A percentile compares a stretch with the other conserved stretches of the same genome.
These are phyloP conservation scores for Villa cingulata DNA, from an alignment of 2,888 invertebrate species.

Conservation along the genomic window DNA sequence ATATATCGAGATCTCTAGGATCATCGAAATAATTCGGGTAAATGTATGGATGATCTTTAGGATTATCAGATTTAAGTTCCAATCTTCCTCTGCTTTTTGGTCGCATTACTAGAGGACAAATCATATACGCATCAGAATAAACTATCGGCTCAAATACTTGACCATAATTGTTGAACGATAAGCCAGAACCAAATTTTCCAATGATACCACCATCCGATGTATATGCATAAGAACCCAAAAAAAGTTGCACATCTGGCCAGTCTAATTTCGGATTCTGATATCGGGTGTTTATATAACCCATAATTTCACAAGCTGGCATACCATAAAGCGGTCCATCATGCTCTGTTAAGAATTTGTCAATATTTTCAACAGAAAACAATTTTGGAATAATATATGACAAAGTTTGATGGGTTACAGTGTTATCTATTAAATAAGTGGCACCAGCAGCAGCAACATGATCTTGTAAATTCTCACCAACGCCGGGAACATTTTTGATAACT, in stretches of 20 bases:
- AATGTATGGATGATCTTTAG: slow-evolving; percentile 63
- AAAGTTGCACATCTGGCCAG: slow-evolving; percentile 68
- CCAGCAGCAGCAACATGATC: slow-evolving; percentile 76
- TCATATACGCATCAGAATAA: slow-evolving; percentile 52
- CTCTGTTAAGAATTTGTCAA: slow-evolving; percentile 48
- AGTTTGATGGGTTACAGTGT: slow-evolving; percentile 41
- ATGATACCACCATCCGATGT: slow-evolving; percentile 66
- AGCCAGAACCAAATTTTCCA: slow-evolving; percentile 52
- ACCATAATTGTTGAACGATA: slow-evolving; percentile 52
- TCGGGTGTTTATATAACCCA: slow-evolving; percentile 65
- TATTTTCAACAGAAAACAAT: slow-evolving; percentile 44
- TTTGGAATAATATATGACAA: slow-evolving; percentile 57
- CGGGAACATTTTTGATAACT: slow-evolving; percentile 47
- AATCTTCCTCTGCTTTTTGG: slow-evolving; percentile 59
- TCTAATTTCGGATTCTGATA: slow-evolving; percentile 51
- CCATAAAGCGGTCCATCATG: slow-evolving; percentile 55
- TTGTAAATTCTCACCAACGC: slow-evolving; percentile 69
- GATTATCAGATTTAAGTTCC: slow-evolving; percentile 51
- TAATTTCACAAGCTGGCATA: slow-evolving; percentile 63
- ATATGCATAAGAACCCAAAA: slow-evolving; percentile 60
- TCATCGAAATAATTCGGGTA: slow-evolving; percentile 75
- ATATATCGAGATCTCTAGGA: slow-evolving; percentile 52
- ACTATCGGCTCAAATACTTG: slow-evolving; percentile 56
- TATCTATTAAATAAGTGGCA: slow-evolving; percentile 55
- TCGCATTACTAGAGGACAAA: slow-evolving; percentile 55